A percentile compares a stretch with the other conserved stretches of the same genome.
Evolutionary conservation across 2,113 vertebrate genomes (phyloP).

Genomic region (Channa maculata): DNA sequence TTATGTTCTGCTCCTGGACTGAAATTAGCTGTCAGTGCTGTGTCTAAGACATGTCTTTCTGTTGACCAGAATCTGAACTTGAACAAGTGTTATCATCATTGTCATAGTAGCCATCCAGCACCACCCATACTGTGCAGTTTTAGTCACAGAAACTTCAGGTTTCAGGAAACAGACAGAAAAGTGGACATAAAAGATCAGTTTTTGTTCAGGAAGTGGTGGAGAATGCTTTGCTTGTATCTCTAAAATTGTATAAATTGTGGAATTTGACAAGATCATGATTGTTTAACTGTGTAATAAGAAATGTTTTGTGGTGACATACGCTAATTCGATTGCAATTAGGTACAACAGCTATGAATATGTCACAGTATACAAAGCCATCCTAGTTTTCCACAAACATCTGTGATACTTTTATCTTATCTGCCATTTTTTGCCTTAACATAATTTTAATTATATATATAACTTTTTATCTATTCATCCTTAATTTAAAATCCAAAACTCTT

Average conservation of each 20-base stretch:
- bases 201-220: conserved; percentile 49
- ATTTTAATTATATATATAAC: too few relatives aligned
- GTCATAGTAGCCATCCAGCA: conserved; percentile 31
- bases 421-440: too few relatives aligned
- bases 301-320: too few relatives aligned
- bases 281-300: not conserved
- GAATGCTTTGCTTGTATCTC: conserved; percentile 39
- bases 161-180: conserved; percentile 42
- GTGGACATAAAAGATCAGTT: conserved; percentile 44
- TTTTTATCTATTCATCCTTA: too few relatives aligned
- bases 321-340: too few relatives aligned
- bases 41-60: not conserved
- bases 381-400: too few relatives aligned
- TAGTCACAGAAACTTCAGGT: conserved; percentile 39
- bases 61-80: conserved; percentile 37
- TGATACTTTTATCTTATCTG: too few relatives aligned
- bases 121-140: conserved; percentile 28
- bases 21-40: not conserved
- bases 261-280: conserved; percentile 16
- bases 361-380: too few relatives aligned
- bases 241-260: conserved; percentile 9
- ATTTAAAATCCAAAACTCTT: too few relatives aligned
- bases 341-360: too few relatives aligned
- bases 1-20: not conserved
- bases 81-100: conserved; percentile 13